Percentiles rank a stretch among this genome's conserved stretches.
These are phyloP conservation scores for Ametastegia equiseti DNA, from an alignment of 2,888 invertebrate species.

Conservation along the genomic window DNA sequence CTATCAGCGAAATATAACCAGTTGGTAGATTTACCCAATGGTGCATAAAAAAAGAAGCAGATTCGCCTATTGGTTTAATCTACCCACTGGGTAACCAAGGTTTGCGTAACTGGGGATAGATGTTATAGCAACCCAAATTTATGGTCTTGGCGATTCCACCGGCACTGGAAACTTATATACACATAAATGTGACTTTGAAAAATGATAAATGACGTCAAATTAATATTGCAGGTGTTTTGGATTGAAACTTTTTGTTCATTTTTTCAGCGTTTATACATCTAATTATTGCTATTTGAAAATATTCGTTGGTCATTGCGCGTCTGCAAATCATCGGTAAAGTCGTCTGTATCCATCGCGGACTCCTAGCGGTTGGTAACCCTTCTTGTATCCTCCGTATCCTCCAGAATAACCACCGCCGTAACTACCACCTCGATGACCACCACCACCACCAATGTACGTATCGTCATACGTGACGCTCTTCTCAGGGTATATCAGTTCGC, in stretches of 20 bases:
- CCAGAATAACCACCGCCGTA: constrained; percentile 52
- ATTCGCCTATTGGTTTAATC: too few species aligned
- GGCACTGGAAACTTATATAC: not conserved
- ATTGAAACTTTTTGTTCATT: not conserved
- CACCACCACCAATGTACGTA: constrained; percentile 25
- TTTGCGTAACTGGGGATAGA: too few species aligned
- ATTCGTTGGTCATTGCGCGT: not conserved
- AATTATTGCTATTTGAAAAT: not conserved
- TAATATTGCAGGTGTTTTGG: not conserved
- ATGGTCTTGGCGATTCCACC: not conserved
- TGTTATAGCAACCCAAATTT: not conserved
- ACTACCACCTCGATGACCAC: constrained; percentile 31
- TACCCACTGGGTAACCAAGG: too few species aligned
- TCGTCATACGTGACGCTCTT: constrained; percentile 50
- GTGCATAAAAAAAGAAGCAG: too few species aligned
- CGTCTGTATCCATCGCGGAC: constrained; percentile 33
- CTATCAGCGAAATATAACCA: too few species aligned
- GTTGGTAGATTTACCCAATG: too few species aligned
- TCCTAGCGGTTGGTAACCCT: constrained; percentile 52
- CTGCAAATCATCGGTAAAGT: constrained; percentile 19
- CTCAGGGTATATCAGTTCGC: constrained; percentile 55
- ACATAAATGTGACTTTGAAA: not conserved
- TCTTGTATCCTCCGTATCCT: constrained; percentile 53
- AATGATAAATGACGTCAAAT: constrained; percentile 18
- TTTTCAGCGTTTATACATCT: constrained; percentile 4